Evolutionary conservation across 2,888 invertebrate genomes (phyloP).

Genomic region (Pollenia amentaria): DNA sequence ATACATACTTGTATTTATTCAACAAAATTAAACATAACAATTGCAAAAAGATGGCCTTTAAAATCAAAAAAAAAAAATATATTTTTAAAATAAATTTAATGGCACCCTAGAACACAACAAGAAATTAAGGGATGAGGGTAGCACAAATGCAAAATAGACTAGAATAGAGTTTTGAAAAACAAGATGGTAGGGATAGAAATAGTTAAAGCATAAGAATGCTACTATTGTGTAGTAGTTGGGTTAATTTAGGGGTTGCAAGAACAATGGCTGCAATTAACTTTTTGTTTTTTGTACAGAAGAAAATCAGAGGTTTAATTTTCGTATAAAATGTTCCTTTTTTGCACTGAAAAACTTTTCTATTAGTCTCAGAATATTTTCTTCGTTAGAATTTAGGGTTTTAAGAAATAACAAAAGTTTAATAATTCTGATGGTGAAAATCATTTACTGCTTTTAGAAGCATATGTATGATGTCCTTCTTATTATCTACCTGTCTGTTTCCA

Average conservation of each 20-base stretch:
- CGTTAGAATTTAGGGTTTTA: no score
- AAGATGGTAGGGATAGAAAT: constrained; percentile 67
- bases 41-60: constrained; percentile 64
- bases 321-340: no score
- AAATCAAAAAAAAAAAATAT: constrained; percentile 40
- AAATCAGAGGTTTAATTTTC: no score
- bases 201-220: constrained; percentile 29
- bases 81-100: constrained; percentile 52
- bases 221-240: constrained; percentile 9
- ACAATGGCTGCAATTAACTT: constrained; percentile 47
- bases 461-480: no score
- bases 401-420: no score
- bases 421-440: no score
- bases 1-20: constrained; percentile 11
- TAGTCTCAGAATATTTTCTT: no score
- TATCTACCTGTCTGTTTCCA: no score
- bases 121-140: constrained; percentile 68
- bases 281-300: constrained; percentile 5
- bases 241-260: constrained; percentile 59
- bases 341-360: no score
- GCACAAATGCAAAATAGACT: constrained; percentile 14
- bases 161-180: constrained; percentile 46
- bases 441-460: no score
- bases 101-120: constrained; percentile 59
- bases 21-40: constrained; percentile 36